Conservation (phyloP, 2,888 invertebrate genomes). For the Gasteruption jaculator region DNA sequence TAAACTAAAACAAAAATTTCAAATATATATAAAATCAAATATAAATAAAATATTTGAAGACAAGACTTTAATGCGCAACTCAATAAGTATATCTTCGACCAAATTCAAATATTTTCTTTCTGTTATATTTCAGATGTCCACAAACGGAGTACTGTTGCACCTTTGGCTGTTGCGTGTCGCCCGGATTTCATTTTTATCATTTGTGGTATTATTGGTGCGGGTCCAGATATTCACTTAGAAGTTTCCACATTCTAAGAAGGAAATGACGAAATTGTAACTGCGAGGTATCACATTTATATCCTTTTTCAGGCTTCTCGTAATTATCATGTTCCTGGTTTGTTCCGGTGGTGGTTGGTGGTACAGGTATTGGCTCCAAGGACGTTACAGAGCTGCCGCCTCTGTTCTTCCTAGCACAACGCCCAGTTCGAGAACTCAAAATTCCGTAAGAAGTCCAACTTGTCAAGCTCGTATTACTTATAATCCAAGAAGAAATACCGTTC, state of each 20-base stretch:
- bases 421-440: constrained; percentile 35
- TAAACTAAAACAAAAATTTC: too few relatives aligned
- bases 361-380: constrained; percentile 52
- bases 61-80: too few relatives aligned
- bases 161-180: constrained; percentile 55
- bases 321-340: constrained; percentile 56
- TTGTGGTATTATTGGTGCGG: constrained; percentile 58
- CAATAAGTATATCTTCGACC: too few relatives aligned
- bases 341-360: constrained; percentile 59
- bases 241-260: too few relatives aligned
- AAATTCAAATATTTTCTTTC: too few relatives aligned
- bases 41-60: too few relatives aligned
- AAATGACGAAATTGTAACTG: constrained; percentile 5
- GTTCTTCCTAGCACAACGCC: constrained; percentile 40
- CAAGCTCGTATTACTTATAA: constrained; percentile 50
- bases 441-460: constrained; percentile 38
- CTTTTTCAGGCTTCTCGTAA: constrained; percentile 52
- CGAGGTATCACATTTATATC: not conserved
- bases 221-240: not conserved
- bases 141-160: constrained; percentile 56
- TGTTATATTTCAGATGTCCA: constrained; percentile 45
- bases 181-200: constrained; percentile 56
- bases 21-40: too few relatives aligned
- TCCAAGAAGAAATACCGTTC: constrained; percentile 48
- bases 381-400: constrained; percentile 45